Percentiles rank a stretch among this genome's conserved stretches.
phyloP scores from a whole-genome alignment of 2,113 vertebrate species.

The Delphinapterus leucas region DNA sequence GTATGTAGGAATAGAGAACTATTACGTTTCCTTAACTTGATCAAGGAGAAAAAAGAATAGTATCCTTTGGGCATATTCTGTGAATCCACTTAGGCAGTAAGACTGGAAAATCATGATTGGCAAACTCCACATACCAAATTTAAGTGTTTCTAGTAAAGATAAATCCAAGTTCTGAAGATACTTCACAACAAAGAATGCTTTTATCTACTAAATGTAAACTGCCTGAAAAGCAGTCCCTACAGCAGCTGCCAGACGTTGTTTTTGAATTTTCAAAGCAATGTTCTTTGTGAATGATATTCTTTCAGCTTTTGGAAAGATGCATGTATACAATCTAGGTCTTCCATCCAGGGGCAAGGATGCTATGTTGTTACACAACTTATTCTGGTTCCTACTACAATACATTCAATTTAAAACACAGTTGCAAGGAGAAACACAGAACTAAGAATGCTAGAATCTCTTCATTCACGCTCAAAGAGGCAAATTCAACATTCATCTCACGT shows the following conservation, averaged over 20 bases:
- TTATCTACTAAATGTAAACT: background rate
- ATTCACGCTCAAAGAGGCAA: background rate
- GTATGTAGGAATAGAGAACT: background rate
- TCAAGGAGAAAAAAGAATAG: background rate
- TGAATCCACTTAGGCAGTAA: background rate
- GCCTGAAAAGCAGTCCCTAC: background rate
- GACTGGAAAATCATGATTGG: background rate
- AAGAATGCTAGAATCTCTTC: background rate
- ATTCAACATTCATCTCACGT: background rate
- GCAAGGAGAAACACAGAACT: background rate
- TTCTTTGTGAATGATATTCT: background rate
- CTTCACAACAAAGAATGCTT: constrained; percentile 28
- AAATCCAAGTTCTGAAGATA: constrained; percentile 23
- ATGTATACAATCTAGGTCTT: background rate
- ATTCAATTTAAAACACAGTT: constrained; percentile 9
- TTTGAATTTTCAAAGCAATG: background rate
- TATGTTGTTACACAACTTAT: background rate
- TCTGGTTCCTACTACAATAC: background rate
- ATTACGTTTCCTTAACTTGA: background rate
- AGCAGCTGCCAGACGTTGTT: background rate
- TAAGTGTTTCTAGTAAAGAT: constrained; percentile 29
- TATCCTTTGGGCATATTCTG: background rate
- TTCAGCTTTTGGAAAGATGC: background rate
- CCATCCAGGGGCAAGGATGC: background rate
- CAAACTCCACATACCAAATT: constrained; percentile 14